A percentile compares a stretch with the other conserved stretches of the same genome.
Conservation (phyloP, 2,113 vertebrate species). For the Delphinus delphis region DNA sequence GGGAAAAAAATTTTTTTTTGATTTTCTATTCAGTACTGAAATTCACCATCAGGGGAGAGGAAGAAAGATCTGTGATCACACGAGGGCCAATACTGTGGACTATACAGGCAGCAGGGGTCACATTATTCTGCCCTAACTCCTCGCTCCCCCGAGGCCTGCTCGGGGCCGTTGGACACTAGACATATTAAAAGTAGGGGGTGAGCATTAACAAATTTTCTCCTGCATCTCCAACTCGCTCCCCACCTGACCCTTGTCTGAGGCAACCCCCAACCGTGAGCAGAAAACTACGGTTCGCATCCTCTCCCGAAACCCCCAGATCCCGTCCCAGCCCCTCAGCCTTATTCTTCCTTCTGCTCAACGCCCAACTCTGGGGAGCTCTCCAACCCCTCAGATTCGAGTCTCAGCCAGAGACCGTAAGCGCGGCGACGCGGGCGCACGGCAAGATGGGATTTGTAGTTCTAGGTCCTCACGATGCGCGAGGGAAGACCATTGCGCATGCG, state of each 20-base stretch:
- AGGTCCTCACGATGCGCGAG: accelerated
- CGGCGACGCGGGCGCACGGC: background rate
- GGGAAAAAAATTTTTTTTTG: background rate
- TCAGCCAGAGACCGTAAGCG: background rate
- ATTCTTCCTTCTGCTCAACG: background rate
- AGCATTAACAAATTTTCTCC: background rate
- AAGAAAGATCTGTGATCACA: background rate
- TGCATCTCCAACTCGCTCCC: background rate
- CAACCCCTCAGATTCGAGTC: background rate
- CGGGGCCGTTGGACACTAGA: background rate
- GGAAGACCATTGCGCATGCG: constrained; percentile 17
- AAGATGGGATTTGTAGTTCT: constrained; percentile 69
- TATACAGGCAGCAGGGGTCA: background rate
- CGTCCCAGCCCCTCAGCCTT: background rate
- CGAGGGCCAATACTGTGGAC: background rate
- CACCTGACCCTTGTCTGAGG: background rate
- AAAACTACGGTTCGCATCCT: background rate
- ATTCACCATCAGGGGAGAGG: background rate
- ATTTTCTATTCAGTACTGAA: background rate
- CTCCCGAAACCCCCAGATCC: background rate
- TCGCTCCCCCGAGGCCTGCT: background rate
- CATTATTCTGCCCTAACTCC: background rate
- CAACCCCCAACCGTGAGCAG: background rate
- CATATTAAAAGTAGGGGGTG: background rate
- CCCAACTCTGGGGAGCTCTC: background rate